These are phyloP conservation scores for Sinocyclocheilus grahami DNA, from an alignment of 2,113 vertebrate species.

Conservation along the genomic window DNA sequence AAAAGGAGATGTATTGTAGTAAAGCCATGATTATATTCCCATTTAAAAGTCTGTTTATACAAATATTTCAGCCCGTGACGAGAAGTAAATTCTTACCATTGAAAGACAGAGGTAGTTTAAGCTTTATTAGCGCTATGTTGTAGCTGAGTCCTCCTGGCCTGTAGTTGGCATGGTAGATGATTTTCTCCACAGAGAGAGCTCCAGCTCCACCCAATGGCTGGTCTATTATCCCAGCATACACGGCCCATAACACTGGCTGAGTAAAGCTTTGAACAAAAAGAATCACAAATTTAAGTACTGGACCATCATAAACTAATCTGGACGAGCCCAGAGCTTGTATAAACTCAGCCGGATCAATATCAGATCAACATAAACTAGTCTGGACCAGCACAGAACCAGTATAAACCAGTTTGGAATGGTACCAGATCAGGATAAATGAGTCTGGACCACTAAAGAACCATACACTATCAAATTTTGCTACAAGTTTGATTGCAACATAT, in stretches of 20 bases:
- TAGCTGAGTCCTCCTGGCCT: conserved; percentile 43
- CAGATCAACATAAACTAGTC: neutral
- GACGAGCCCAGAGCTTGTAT: neutral
- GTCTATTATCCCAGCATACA: conserved; percentile 55
- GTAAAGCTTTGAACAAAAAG: conserved; percentile 48
- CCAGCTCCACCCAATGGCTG: conserved; percentile 53
- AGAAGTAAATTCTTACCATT: conserved; percentile 47
- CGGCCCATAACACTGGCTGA: conserved; percentile 52
- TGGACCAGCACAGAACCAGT: neutral
- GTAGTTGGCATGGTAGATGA: conserved; percentile 57
- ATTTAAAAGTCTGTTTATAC: neutral
- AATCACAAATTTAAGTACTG: neutral
- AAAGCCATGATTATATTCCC: neutral
- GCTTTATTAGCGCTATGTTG: conserved; percentile 60
- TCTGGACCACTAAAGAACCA: neutral
- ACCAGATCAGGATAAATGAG: neutral
- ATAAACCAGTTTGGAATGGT: neutral
- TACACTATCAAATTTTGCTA: no score
- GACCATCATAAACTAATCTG: neutral
- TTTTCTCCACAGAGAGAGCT: conserved; percentile 57
- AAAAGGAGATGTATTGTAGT: neutral
- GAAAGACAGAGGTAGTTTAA: conserved; percentile 54
- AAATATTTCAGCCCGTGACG: neutral
- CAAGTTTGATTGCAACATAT: no score
- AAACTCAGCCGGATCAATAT: neutral